These are phyloP conservation scores for Erethizon dorsatum DNA, from an alignment of 2,797 vertebrate genomes.

Conservation along the genomic window DNA sequence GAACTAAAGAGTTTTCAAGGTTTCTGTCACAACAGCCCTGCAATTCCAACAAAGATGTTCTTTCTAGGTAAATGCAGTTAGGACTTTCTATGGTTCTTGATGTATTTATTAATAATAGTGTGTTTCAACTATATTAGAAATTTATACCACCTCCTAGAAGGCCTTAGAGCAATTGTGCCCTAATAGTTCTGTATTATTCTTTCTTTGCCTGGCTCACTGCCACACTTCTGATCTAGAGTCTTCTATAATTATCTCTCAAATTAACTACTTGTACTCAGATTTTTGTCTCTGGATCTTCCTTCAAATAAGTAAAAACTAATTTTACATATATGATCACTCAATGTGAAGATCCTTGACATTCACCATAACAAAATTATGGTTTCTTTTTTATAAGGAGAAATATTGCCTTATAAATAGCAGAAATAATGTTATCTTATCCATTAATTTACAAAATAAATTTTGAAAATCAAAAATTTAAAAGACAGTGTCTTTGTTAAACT, in stretches of 20 bases:
- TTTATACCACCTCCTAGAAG: not conserved
- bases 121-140: not conserved
- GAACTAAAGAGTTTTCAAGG: not conserved
- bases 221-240: not conserved
- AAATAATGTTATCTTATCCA: not conserved
- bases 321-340: not conserved
- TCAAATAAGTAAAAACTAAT: not conserved
- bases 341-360: not conserved
- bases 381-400: not conserved
- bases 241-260: not conserved
- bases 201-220: not conserved
- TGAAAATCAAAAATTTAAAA: not conserved
- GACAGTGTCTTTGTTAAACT: constrained; percentile 1
- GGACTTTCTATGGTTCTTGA: not conserved
- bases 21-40: not conserved
- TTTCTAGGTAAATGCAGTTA: not conserved
- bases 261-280: not conserved
- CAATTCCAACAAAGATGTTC: not conserved
- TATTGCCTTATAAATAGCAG: not conserved
- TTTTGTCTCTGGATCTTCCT: not conserved
- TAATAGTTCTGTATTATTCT: not conserved
- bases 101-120: not conserved
- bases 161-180: not conserved
- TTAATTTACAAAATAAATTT: not conserved
- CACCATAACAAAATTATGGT: not conserved